These are phyloP conservation scores for Dipodomys merriami DNA, from an alignment of 2,113 vertebrate species.

Conservation along the genomic window DNA sequence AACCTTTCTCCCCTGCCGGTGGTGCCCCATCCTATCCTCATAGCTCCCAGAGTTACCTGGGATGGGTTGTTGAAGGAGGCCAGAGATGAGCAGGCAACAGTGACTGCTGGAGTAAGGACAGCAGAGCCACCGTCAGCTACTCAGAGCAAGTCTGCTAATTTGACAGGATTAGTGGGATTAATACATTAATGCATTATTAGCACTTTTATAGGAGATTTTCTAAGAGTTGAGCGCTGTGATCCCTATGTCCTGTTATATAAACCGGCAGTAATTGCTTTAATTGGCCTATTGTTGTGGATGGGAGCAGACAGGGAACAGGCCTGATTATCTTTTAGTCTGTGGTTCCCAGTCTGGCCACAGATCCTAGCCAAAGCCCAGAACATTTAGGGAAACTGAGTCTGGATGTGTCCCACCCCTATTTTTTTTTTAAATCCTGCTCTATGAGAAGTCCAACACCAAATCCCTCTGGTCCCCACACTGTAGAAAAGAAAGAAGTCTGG, in stretches of 20 bases:
- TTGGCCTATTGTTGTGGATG: constrained; percentile 80
- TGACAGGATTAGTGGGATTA: constrained; percentile 88
- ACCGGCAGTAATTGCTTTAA: constrained; percentile 85
- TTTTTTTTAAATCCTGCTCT: not conserved
- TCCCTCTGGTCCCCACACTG: not conserved
- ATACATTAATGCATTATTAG: constrained; percentile 86
- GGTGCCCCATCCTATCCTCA: fast-evolving
- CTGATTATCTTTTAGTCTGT: constrained; percentile 53
- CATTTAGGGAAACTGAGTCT: constrained; percentile 47
- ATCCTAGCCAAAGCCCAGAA: not conserved
- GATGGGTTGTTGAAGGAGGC: not conserved
- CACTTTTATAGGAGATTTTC: constrained; percentile 85
- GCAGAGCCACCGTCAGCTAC: constrained; percentile 63
- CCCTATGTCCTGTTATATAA: constrained; percentile 84
- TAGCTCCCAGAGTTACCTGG: not conserved
- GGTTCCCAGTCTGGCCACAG: constrained; percentile 54
- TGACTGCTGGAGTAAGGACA: not conserved
- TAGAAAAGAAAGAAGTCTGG: not conserved
- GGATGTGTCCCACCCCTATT: not conserved
- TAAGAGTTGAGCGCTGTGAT: constrained; percentile 80
- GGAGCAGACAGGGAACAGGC: constrained; percentile 62
- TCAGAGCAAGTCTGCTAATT: constrained; percentile 78
- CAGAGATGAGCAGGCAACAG: not conserved
- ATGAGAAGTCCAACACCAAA: fast-evolving
- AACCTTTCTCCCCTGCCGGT: not conserved